Evolutionary conservation across 1,140 invertebrate genomes (phyloP).

Genomic region (Leguminivora glycinivorella): DNA sequence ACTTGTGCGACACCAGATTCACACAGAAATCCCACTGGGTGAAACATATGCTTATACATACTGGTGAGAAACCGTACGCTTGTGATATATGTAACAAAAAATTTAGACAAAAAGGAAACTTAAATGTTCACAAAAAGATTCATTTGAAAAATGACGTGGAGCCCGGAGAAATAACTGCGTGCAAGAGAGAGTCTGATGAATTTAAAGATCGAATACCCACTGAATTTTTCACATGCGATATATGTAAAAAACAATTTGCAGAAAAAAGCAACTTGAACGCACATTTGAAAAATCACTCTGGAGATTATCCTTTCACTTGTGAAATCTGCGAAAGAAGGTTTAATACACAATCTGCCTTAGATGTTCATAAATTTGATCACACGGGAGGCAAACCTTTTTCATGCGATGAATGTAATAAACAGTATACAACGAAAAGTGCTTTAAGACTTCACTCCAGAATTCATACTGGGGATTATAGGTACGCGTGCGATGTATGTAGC

Average conservation of each 20-base stretch:
- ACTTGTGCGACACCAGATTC: neutral
- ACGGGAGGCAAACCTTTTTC: neutral
- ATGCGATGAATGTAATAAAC: neutral
- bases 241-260: constrained; percentile 4
- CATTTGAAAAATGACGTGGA: neutral
- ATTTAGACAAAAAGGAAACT: constrained; percentile 2
- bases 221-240: neutral
- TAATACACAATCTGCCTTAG: neutral
- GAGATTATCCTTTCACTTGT: neutral
- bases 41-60: neutral
- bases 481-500: neutral
- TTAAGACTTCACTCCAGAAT: constrained; percentile 7
- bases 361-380: neutral
- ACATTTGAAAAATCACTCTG: constrained; percentile 6
- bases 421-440: neutral
- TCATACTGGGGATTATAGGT: constrained; percentile 4
- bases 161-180: neutral
- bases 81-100: neutral
- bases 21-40: neutral
- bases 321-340: neutral
- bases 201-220: neutral
- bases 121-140: neutral
- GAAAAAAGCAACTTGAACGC: constrained; percentile 2
- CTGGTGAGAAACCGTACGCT: neutral
- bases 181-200: neutral